Evolutionary conservation across 2,888 invertebrate species (phyloP), one percentile per base, ranked within the genome.

Genomic region (Panopea generosa): DNA sequence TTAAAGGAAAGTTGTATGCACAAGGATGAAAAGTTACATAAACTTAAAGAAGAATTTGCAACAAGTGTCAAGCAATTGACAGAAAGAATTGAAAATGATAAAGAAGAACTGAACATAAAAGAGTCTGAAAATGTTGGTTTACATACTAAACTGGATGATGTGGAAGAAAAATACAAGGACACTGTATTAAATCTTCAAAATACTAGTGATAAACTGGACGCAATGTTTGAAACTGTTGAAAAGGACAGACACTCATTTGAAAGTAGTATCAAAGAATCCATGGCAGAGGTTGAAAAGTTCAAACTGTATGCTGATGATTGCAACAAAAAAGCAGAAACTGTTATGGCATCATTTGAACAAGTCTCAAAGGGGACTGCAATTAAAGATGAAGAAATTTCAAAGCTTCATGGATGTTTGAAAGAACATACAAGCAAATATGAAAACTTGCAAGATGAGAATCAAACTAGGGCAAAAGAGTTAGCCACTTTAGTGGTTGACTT

Each of bases 191-290:
- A 59, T 18, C 14, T 68, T 1, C 16, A 40, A 53, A 20, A 18
- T 53, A 33, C 63, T 33, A 74, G 63, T 63, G 50, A 69, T 26
- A 57, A 68, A 7, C 38, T 74, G 14, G 49, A 69, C 16, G 24
- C 26, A 45, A 63, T 59, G 33, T 27, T 74, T 26, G 63, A 57
- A 29, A 40, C 59, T 16, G 53, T 50, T 29, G 55, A 61, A 22
- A 56, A 55, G 45, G 67, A 73, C 22, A 49, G 52, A 24, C 29
- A 40, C 14, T 27, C 55, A 27, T 60, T 49, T 38, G 75, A 75
- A 49, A 47, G 56, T 18, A 27, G 27, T 49, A 29, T 71, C 7
- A 38, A 18, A 59, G 65, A 63, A 47, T 47, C 49, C 14, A 50
- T 56, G 49, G 26, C 20, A 1, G 49, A 70, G 27, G 45, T 40